A percentile compares a stretch with the other conserved stretches of the same genome.
These are phyloP conservation scores for Callosobruchus maculatus DNA, from an alignment of 2,888 invertebrate species.

Conservation along the genomic window DNA sequence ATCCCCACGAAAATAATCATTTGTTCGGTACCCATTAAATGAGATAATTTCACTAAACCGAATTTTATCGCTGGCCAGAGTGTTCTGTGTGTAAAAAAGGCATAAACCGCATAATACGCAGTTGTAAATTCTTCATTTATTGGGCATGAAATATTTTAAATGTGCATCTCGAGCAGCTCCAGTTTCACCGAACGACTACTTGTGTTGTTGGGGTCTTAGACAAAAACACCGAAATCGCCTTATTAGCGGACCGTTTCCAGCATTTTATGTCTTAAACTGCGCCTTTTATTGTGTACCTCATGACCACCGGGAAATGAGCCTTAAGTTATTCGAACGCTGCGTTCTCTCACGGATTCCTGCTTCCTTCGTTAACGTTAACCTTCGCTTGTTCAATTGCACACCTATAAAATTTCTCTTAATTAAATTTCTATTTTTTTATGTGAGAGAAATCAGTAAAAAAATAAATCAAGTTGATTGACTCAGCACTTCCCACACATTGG, in stretches of 20 bases:
- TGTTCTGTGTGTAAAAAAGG: slow-evolving; percentile 11
- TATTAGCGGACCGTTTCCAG: slow-evolving; percentile 1
- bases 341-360: background rate
- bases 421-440: background rate
- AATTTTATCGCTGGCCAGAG: slow-evolving; percentile 32
- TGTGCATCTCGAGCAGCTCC: slow-evolving; percentile 10
- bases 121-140: slow-evolving; percentile 29
- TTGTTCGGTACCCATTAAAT: slow-evolving; percentile 27
- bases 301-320: background rate
- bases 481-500: too few relatives aligned
- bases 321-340: background rate
- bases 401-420: background rate
- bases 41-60: slow-evolving; percentile 27
- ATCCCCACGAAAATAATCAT: slow-evolving; percentile 1
- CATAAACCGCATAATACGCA: slow-evolving; percentile 6
- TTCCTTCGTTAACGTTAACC: background rate
- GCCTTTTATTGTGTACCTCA: slow-evolving; percentile 2
- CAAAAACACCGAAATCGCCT: slow-evolving; percentile 9
- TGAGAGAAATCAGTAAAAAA: background rate
- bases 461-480: too few relatives aligned
- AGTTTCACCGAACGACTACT: slow-evolving; percentile 17
- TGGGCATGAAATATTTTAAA: slow-evolving; percentile 23
- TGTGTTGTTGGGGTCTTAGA: slow-evolving; percentile 14
- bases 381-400: background rate
- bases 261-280: slow-evolving; percentile 4